These are phyloP conservation scores for Lepetodrilus schrolli DNA, from an alignment of 2,888 invertebrate genomes.

Conservation along the genomic window DNA sequence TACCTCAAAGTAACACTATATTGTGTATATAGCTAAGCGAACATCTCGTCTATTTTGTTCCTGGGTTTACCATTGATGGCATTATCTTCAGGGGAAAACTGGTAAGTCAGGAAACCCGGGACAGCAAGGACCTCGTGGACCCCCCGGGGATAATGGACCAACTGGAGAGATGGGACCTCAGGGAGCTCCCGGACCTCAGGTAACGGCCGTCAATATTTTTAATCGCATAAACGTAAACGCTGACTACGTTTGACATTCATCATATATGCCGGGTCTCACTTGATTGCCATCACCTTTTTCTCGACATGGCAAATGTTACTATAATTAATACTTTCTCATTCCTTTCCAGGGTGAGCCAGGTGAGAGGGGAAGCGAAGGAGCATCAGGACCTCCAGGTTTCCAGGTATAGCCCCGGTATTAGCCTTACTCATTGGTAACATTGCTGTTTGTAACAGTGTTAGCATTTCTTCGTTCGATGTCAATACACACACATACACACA, in stretches of 20 bases:
- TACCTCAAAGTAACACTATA: too few species aligned
- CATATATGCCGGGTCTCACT: background rate
- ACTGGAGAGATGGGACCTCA: constrained; percentile 58
- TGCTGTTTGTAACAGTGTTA: too few species aligned
- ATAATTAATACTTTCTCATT: background rate
- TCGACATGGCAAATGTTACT: background rate
- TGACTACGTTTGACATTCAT: background rate
- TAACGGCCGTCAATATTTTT: too few species aligned
- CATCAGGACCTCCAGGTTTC: constrained; percentile 54
- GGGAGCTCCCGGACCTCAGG: constrained; percentile 63
- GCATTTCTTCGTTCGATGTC: too few species aligned
- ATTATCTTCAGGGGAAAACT: constrained; percentile 59
- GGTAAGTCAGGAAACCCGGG: constrained; percentile 61
- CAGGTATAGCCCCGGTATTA: constrained; percentile 55
- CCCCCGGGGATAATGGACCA: constrained; percentile 60
- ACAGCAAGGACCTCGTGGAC: constrained; percentile 55
- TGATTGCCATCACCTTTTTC: background rate
- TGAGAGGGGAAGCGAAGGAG: constrained; percentile 59
- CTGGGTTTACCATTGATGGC: too few species aligned
- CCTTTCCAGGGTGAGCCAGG: constrained; percentile 57
- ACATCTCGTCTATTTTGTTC: too few species aligned
- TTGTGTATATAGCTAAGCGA: too few species aligned
- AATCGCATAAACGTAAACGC: background rate
- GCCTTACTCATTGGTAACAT: too few species aligned
- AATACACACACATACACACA: too few species aligned